These are phyloP conservation scores for Helogale parvula DNA, from an alignment of 2,113 vertebrate species.

Conservation along the genomic window DNA sequence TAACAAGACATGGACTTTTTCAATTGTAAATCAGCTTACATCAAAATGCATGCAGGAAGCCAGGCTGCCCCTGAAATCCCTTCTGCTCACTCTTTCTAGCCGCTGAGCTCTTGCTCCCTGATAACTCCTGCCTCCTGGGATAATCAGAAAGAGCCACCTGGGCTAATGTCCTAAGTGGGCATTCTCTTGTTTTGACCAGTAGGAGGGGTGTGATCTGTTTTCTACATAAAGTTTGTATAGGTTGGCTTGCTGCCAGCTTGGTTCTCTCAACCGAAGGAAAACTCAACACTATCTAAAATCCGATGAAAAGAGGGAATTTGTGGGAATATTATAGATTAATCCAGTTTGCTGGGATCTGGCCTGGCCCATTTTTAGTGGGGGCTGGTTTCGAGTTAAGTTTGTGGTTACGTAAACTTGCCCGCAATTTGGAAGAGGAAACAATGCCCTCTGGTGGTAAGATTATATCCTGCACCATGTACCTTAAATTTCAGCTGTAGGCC, in stretches of 20 bases:
- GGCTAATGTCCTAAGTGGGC: not conserved
- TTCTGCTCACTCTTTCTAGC: not conserved
- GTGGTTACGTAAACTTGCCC: constrained; percentile 13
- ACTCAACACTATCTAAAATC: not conserved
- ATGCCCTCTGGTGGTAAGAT: constrained; percentile 65
- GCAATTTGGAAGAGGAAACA: constrained; percentile 16
- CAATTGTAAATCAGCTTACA: constrained; percentile 62
- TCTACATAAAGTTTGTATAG: not conserved
- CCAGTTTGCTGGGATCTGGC: constrained; percentile 12
- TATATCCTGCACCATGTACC: not conserved
- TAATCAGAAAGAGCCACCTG: not conserved
- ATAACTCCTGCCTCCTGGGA: not conserved
- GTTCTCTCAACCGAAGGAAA: constrained; percentile 23
- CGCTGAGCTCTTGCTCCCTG: not conserved
- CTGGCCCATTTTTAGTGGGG: constrained; percentile 12
- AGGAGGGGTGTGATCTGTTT: not conserved
- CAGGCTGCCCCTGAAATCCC: not conserved
- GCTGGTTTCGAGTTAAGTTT: not conserved
- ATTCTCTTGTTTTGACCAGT: not conserved
- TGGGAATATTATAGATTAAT: constrained; percentile 37
- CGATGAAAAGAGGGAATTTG: not conserved
- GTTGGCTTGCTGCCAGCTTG: not conserved
- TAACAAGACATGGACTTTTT: constrained; percentile 54
- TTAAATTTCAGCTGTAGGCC: not conserved
- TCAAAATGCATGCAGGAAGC: constrained; percentile 51